Conservation (phyloP, 2,113 vertebrate genomes). For the Spheniscus mendiculus region DNA sequence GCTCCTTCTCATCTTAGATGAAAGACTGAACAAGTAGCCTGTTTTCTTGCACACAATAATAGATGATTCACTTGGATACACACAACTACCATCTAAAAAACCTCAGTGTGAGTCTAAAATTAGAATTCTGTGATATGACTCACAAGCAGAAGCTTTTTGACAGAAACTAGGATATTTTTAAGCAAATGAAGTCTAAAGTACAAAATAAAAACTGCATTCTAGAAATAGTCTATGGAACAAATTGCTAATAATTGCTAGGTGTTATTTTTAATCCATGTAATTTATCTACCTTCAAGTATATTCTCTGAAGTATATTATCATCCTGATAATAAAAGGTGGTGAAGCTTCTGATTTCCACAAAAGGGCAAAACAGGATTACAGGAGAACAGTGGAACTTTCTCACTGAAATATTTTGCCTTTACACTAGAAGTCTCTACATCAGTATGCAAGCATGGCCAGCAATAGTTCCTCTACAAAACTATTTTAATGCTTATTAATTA, state of each 20-base stretch:
- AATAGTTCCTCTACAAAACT: background rate
- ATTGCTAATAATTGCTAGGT: background rate
- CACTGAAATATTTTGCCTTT: background rate
- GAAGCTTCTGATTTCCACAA: background rate
- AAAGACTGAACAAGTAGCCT: conserved; percentile 10
- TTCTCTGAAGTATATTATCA: background rate
- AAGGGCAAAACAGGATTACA: background rate
- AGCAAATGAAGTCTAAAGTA: conserved; percentile 13
- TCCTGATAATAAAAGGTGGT: background rate
- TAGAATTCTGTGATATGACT: conserved; percentile 44
- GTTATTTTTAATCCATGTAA: background rate
- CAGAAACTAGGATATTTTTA: conserved; percentile 48
- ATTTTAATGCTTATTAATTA: background rate
- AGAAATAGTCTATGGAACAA: background rate
- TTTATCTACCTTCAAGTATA: background rate
- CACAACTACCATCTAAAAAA: conserved; percentile 14
- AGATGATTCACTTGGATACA: background rate
- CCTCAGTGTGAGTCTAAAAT: conserved; percentile 23
- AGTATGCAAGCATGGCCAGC: background rate
- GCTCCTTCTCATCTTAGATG: background rate
- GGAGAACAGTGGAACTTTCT: background rate
- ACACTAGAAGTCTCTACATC: background rate
- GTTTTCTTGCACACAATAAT: conserved; percentile 20
- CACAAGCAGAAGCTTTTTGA: conserved; percentile 44
- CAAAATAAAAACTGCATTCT: conserved; percentile 31